Evolutionary conservation across 2,888 invertebrate genomes (phyloP).

Genomic region (Dasysyrphus albostriatus): DNA sequence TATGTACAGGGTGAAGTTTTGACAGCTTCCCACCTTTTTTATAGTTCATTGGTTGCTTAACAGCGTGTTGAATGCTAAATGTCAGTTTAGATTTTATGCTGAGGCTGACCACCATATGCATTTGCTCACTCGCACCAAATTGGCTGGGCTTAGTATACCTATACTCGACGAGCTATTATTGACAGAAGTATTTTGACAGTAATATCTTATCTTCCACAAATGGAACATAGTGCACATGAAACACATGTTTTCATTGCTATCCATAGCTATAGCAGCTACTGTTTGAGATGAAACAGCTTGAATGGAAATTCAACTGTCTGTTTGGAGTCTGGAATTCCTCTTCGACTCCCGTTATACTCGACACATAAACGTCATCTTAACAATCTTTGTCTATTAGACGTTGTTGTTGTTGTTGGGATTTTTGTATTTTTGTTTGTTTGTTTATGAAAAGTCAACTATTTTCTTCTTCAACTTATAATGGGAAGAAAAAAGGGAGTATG

Average conservation of each 20-base stretch:
- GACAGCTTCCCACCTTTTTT: conserved; percentile 62
- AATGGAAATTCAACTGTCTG: conserved; percentile 19
- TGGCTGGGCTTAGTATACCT: background rate
- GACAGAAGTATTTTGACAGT: conserved; percentile 67
- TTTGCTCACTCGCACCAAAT: background rate
- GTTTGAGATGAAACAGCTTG: conserved; percentile 69
- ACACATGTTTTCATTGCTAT: conserved; percentile 57
- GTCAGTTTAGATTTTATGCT: conserved; percentile 33
- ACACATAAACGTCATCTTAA: conserved; percentile 39
- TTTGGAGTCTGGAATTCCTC: background rate
- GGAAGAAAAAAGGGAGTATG: conserved; percentile 33
- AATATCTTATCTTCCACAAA: conserved; percentile 46
- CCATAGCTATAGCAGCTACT: conserved; percentile 30
- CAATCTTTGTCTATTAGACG: conserved; percentile 35
- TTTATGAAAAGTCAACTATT: conserved; percentile 75
- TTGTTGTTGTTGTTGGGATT: conserved; percentile 40
- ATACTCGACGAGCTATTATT: conserved; percentile 1
- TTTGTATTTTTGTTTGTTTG: conserved; percentile 70
- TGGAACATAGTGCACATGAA: conserved; percentile 69
- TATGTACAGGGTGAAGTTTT: conserved; percentile 63
- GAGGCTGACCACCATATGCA: conserved; percentile 45
- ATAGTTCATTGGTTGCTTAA: background rate
- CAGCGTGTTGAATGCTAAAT: conserved; percentile 42
- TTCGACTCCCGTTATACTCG: background rate
- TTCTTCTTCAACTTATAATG: conserved; percentile 64